Percentiles rank a stretch among this genome's conserved stretches.
These are phyloP conservation scores for Drosophila carrolli DNA, from an alignment of 1,140 invertebrate genomes.

Conservation along the genomic window DNA sequence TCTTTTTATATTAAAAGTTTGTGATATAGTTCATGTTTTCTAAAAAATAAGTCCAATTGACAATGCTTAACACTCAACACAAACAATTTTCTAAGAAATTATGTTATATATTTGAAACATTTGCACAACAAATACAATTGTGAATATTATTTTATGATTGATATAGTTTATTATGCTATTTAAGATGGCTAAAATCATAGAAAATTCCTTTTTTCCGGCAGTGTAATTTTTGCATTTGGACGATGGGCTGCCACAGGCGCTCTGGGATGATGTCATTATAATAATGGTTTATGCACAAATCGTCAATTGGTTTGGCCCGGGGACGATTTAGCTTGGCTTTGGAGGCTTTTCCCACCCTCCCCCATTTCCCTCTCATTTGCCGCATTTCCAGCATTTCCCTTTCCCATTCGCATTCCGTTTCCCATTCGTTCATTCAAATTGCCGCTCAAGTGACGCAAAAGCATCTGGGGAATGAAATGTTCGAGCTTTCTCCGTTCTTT, in stretches of 20 bases:
- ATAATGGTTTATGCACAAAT: conserved; percentile 64
- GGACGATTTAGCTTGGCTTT: conserved; percentile 25
- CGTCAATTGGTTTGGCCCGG: conserved; percentile 54
- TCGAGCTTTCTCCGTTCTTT: conserved; percentile 9
- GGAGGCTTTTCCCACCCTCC: not conserved
- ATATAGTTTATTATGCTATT: too few species aligned
- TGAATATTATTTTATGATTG: too few species aligned
- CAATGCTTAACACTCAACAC: too few species aligned
- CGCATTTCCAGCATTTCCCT: conserved; percentile 6
- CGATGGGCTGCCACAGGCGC: conserved; percentile 17
- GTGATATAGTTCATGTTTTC: too few species aligned
- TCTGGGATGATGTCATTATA: conserved; percentile 66
- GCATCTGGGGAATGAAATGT: conserved; percentile 60
- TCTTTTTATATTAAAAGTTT: too few species aligned
- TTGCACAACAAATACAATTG: too few species aligned
- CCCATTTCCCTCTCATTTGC: not conserved
- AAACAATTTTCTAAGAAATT: too few species aligned
- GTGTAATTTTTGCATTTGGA: conserved; percentile 24
- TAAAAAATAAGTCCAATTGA: too few species aligned
- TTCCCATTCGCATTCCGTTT: conserved; percentile 34
- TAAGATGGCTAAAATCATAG: too few species aligned
- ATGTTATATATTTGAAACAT: too few species aligned
- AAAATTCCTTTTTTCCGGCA: not conserved
- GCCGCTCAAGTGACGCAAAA: conserved; percentile 61
- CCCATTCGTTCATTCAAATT: conserved; percentile 49